These are phyloP conservation scores for Dione vanillae DNA, from an alignment of 2,888 invertebrate species.

Conservation along the genomic window DNA sequence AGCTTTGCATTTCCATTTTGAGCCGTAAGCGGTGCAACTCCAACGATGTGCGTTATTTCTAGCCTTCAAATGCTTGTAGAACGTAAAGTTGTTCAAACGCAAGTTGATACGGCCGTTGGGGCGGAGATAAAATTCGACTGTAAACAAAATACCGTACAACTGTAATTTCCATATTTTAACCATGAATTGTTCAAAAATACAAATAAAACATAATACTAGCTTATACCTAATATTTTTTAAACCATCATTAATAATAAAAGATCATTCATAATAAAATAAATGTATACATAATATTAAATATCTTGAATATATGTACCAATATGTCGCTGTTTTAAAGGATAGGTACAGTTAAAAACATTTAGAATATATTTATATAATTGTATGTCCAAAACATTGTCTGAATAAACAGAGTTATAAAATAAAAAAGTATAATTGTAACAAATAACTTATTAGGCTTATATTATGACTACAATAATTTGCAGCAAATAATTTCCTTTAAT, in stretches of 20 bases:
- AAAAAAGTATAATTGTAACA: neutral
- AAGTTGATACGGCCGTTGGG: slow-evolving; percentile 72
- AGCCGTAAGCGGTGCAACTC: slow-evolving; percentile 75
- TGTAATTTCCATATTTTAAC: slow-evolving; percentile 6
- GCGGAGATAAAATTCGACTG: slow-evolving; percentile 71
- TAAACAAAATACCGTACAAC: slow-evolving; percentile 39
- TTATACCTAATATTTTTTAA: neutral
- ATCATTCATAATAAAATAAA: slow-evolving; percentile 3
- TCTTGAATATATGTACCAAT: neutral
- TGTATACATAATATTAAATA: neutral
- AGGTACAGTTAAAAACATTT: neutral
- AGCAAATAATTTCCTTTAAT: too few species aligned
- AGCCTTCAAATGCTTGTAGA: slow-evolving; percentile 75
- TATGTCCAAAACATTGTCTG: neutral
- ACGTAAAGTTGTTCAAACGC: slow-evolving; percentile 73
- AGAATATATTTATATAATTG: neutral
- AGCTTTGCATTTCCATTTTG: slow-evolving; percentile 74
- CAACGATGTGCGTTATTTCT: slow-evolving; percentile 71
- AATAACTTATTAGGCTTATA: neutral
- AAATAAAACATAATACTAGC: neutral
- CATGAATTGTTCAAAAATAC: neutral
- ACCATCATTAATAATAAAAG: too few species aligned
- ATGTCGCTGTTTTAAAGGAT: neutral
- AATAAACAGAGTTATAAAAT: neutral
- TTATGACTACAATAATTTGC: too few species aligned